Conservation (phyloP, 2,113 vertebrate genomes). For the Varanus salvator region DNA sequence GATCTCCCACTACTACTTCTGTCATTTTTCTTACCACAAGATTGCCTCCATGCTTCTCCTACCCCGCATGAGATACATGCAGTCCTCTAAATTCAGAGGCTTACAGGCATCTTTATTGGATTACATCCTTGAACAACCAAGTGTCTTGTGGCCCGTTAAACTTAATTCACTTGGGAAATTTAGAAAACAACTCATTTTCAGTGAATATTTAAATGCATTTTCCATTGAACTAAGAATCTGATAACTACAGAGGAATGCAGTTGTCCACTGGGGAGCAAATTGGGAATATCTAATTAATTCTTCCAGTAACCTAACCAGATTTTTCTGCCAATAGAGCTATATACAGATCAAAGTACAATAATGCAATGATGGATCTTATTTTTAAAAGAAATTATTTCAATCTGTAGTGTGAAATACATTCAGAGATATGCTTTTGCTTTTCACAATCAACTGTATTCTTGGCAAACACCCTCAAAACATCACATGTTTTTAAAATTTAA, state of each 20-base stretch:
- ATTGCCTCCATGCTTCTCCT: too few relatives aligned
- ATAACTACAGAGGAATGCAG: constrained; percentile 30
- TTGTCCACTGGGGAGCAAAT: constrained; percentile 21
- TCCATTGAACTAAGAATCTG: constrained; percentile 42
- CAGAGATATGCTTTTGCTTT: constrained; percentile 50
- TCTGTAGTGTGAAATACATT: constrained; percentile 45
- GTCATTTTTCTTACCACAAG: too few relatives aligned
- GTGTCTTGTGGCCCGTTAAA: background rate
- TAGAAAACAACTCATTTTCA: constrained; percentile 40
- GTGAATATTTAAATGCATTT: constrained; percentile 37
- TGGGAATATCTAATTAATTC: constrained; percentile 61
- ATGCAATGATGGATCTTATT: constrained; percentile 6
- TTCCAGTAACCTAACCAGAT: constrained; percentile 52
- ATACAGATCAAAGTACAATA: constrained; percentile 50
- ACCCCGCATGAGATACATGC: too few relatives aligned
- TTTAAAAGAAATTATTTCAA: constrained; percentile 43
- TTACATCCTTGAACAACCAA: too few relatives aligned
- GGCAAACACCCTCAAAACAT: constrained; percentile 3
- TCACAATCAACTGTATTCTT: constrained; percentile 32
- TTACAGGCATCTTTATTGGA: too few relatives aligned
- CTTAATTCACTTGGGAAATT: constrained; percentile 52
- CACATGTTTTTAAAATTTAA: constrained; percentile 40
- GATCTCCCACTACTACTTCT: too few relatives aligned
- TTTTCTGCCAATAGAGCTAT: constrained; percentile 24
- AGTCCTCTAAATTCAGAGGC: too few relatives aligned